Evolutionary conservation across 2,113 vertebrate species (phyloP), one percentile per base, ranked within the genome.

Genomic region (Penelope pileata): DNA sequence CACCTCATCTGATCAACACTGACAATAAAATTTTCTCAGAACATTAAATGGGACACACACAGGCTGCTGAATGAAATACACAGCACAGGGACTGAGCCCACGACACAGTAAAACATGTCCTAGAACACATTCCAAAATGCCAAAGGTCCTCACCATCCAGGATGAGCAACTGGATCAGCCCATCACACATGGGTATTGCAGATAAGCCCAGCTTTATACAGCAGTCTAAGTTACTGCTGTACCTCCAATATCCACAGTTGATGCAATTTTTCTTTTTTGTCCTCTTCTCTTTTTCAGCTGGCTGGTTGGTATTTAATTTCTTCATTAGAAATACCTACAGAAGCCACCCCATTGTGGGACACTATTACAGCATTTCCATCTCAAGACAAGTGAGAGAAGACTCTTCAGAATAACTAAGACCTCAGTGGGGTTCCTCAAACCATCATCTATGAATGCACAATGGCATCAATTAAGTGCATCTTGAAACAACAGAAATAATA

Each of bases 221-320:
- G 48, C 51, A 91, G 34, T 21, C 42, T 47, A 38, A 19, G 26
- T 63, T 72, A 75, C 10, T 91, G 60, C 74, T 79, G 32, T 40
- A 72, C 19, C 38, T 91, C 47, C 38, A 69, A 89, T 64, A 72
- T n/a, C n/a, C 68, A 91, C 19, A 22, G 72, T 0, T 29, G 34
- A 70, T 32, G 15, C 9, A 22, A 34, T 29, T 58, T 50, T 88
- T 43, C 38, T 16, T 13, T 69, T 70, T 74, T 30, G 32, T 29
- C n/a, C 47, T 81, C 66, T 23, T 34, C 27, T 69, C 50, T 14
- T 63, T 92, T 94, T 81, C 77, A 78, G 73, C 2, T 86, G 58
- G 34, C 23, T 79, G 58, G 86, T 64, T 50, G 77, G 92, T 84
- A 84, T 94, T 94, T 93, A 82, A 91, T 93, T 93, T 62, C 64